A percentile compares a stretch with the other conserved stretches of the same genome.
These are phyloP conservation scores for Etia nguti DNA, from an alignment of 2,113 vertebrate species.

Conservation along the genomic window DNA sequence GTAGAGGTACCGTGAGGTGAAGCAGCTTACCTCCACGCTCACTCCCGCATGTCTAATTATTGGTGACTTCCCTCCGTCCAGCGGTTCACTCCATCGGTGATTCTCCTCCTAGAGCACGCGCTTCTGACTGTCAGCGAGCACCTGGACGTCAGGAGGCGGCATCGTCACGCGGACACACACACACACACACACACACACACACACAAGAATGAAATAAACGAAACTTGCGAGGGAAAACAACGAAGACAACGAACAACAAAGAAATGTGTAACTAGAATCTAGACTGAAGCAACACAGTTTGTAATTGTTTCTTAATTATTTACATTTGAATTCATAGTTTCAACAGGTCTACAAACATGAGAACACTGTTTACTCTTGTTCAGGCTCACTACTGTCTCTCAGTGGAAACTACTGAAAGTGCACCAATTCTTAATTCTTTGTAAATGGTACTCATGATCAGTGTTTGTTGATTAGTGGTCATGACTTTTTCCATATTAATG, in stretches of 20 bases:
- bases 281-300: neutral
- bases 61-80: constrained; percentile 15
- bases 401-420: neutral
- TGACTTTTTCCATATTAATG: neutral
- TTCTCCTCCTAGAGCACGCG: constrained; percentile 1
- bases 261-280: neutral
- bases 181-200: neutral
- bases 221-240: neutral
- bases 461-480: neutral
- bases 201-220: neutral
- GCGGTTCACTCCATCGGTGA: constrained; percentile 42
- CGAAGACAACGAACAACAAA: no score
- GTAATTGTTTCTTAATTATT: neutral
- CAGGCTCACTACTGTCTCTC: neutral
- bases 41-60: neutral
- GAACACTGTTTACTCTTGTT: neutral
- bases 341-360: neutral
- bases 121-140: constrained; percentile 22
- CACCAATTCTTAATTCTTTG: neutral
- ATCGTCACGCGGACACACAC: neutral
- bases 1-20: neutral
- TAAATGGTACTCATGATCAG: neutral
- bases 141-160: constrained; percentile 36
- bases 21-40: constrained; percentile 10
- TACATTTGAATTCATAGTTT: neutral